Evolutionary conservation across 2,797 vertebrate genomes (phyloP), one percentile per base, ranked within the genome.

Genomic region (Smutsia temminckii): DNA sequence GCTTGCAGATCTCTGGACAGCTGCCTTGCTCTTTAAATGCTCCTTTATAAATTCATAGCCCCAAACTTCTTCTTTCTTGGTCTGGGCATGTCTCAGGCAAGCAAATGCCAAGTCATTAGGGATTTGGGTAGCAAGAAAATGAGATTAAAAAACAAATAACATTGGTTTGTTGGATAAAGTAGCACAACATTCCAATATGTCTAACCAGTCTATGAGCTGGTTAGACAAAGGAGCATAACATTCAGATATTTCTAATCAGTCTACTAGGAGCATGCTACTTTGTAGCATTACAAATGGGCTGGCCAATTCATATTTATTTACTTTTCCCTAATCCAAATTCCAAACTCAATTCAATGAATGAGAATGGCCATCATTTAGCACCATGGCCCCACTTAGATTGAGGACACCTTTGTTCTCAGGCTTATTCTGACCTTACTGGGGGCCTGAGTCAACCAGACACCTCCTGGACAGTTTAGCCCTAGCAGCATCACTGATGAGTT

Each of bases 51-150:
- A 63, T 51, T 40, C 6, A 29, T 5, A 85, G 29, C 10, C 63
- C 34, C 71, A 72, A 34, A 64, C 64, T 75, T 18, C 46, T 86
- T 80, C 42, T 84, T 55, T 77, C 55, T 69, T 74, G 29, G 27
- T 80, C 61, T 94, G 27, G 13, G 12, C 86, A 11, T 87, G 29
- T 57, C 25, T 9, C 29, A 66, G 59, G 20, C 8, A 85, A 68
- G 34, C 32, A 81, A 55, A 93, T 42, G 21, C 27, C 57, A 91
- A 51, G 25, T 18, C 79, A 85, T 49, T 80, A 59, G 17, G 2
- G 18, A 46, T 69, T 93, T 49, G 11, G 42, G 40, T 91, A 72
- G 37, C 42, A 95, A 17, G 29, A 94, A 85, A 92, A 78, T 87
- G 55, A 91, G 29, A 81, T 46, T 72, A 63, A 92, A 81, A 80